Conservation (phyloP, 2,888 invertebrate species). For the Chromoteleia sp. region DNA sequence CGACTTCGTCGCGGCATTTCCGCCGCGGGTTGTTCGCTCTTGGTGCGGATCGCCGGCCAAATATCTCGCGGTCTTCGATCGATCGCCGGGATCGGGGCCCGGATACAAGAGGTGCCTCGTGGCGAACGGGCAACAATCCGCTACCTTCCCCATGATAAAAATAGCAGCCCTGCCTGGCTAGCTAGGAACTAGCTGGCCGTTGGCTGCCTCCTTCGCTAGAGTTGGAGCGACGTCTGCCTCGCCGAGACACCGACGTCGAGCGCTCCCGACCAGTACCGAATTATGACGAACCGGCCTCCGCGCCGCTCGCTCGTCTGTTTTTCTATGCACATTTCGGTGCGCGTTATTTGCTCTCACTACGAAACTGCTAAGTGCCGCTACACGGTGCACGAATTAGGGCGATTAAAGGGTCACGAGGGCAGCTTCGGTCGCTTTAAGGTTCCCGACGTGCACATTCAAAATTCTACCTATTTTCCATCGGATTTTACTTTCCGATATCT, state of each 20-base stretch:
- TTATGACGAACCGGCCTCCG: conserved; percentile 45
- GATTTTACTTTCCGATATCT: too few species aligned
- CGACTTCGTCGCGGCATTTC: not conserved
- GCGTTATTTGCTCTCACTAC: conserved; percentile 10
- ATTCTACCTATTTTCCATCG: too few species aligned
- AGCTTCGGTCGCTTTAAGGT: not conserved
- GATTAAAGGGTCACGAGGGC: conserved; percentile 15
- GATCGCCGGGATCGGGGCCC: conserved; percentile 61
- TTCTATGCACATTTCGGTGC: conserved; percentile 23
- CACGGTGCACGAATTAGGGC: conserved; percentile 20
- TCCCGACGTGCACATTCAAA: too few species aligned
- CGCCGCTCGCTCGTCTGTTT: not conserved
- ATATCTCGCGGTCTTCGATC: conserved; percentile 66
- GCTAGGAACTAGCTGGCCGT: conserved; percentile 74
- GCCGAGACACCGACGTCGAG: conserved; percentile 45
- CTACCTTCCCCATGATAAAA: conserved; percentile 83
- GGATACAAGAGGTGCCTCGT: conserved; percentile 76
- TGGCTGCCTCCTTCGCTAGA: conserved; percentile 53
- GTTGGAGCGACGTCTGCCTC: conserved; percentile 58
- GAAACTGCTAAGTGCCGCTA: conserved; percentile 17
- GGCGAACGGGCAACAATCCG: conserved; percentile 81
- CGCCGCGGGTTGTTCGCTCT: not conserved
- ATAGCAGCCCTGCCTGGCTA: conserved; percentile 83
- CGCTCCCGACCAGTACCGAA: conserved; percentile 47
- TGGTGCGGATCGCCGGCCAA: conserved; percentile 80